Base-by-base conservation (phyloP, 2,113 vertebrate species). In the Eidolon helvum region DNA sequence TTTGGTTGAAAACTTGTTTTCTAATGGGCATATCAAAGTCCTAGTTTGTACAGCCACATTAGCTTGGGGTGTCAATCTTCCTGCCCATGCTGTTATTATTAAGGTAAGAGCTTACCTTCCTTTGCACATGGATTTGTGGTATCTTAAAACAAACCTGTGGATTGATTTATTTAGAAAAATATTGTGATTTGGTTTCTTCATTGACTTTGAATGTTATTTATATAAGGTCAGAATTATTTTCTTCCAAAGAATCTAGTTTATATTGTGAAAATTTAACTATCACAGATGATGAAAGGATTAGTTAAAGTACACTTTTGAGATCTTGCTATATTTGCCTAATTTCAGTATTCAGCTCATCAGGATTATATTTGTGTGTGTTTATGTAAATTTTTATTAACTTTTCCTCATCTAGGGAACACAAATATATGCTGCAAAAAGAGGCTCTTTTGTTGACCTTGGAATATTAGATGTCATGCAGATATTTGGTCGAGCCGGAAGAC, bases 391-490 rank as follows among this genome's bases (percentile, higher is more conserved):
- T 98, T 99, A 97, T 99, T 98, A 98, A 98, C 98, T 98, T 99
- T 98, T 98, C 97, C 77, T 98, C 96, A 98, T 97, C 98, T 98
- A 99, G 99, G 99, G 99, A 94, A 99, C 99, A 97, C 99, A 99
- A 97, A 99, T 99, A 98, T 99, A 99, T 96, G 99, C 99, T 90
- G 99, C 99, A 91, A 99, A 99, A 98, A 99, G 99, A 90, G 99
- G 99, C 3, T 93, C 99, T 22, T 98, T 99, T 98, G 99, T 99
- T 98, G 99, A 99, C 97, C 99, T 99, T 98, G 99, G 99, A 97
- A 99, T 99, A 98, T 98, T 99, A 98, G 99, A 99, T 95, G 99
- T 99, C 98, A 99, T 99, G 99, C 99, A 99, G 99, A 99, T 99
- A 98, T 99, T 99, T 94, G 99, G 99, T 35, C 99, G 99, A 50